Base-by-base conservation (phyloP, 2,113 vertebrate species). In the Uropsilus gracilis region DNA sequence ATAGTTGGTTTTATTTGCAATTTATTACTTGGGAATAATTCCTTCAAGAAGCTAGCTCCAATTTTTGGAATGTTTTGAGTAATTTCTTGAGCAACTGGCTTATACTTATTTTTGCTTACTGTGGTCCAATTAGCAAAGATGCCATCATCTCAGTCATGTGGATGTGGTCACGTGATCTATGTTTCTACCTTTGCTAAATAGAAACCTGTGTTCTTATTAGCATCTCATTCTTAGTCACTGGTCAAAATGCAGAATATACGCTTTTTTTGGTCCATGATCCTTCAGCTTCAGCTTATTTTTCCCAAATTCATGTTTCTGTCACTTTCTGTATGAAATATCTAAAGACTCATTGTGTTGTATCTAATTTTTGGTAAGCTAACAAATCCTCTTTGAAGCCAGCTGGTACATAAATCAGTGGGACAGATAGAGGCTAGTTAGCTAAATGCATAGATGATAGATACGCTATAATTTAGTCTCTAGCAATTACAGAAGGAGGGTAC, bases 1-100 rank as follows among this genome's bases (percentile, higher is more conserved):
- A 0, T 8, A 75, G 22, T 28, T 90, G 28, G 50, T 94, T 84
- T 93, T 83, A 80, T 71, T 76, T 95, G 32, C 1, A 78, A 71
- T 37, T 28, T 87, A 73, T 91, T 86, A 11, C 76, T 91, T 81
- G 64, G 34, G 68, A 22, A 39, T 5, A 14, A 76, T 16, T 39
- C 64, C 69, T 91, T 80, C 17, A 84, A 84, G 42, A 91, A 93
- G 86, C 83, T 10, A 20, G 53, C 91, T 75, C 26, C 63, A 18
- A 63, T 82, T 89, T 80, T 89, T n/a, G 48, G 20, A 81, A 83
- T 55, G 30, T 64, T 64, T 61, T 72, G 80, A 78, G 8, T 75
- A 4, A 26, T 86, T 11, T 80, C 28, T 89, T 95, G 34, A 89
- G 39, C 13, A 89, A 32, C 32, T 71, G n/a, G 6, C 12, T 90